These are phyloP conservation scores for Spodoptera exigua DNA, from an alignment of 2,888 invertebrate species.

Conservation along the genomic window DNA sequence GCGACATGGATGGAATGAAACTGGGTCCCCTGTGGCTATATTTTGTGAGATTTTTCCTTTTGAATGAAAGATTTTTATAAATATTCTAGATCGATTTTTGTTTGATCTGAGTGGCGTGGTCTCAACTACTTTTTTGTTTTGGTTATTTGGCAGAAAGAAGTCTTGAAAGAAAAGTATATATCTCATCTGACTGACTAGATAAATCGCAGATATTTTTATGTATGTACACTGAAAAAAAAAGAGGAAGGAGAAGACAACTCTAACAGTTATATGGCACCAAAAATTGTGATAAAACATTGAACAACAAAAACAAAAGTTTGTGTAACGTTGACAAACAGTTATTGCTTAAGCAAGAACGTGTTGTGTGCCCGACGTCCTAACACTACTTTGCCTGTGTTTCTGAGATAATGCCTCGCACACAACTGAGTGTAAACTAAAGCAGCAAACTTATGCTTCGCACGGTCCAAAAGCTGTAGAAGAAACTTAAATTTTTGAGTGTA, in stretches of 20 bases:
- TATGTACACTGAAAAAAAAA: neutral
- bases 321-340: slow-evolving; percentile 31
- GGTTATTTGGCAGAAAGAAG: no score
- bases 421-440: slow-evolving; percentile 70
- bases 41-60: slow-evolving; percentile 51
- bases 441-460: slow-evolving; percentile 59
- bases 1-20: slow-evolving; percentile 60
- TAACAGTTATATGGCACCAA: no score
- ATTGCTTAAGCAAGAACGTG: slow-evolving; percentile 24
- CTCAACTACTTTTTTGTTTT: no score
- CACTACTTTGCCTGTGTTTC: slow-evolving; percentile 59
- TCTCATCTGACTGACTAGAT: neutral
- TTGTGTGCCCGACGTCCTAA: slow-evolving; percentile 25
- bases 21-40: slow-evolving; percentile 48
- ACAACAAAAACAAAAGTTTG: slow-evolving; percentile 8
- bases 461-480: slow-evolving; percentile 59
- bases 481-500: slow-evolving; percentile 63
- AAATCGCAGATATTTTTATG: neutral
- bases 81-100: slow-evolving; percentile 25
- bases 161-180: neutral
- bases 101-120: slow-evolving; percentile 2
- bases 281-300: no score
- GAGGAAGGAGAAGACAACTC: neutral
- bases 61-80: slow-evolving; percentile 26
- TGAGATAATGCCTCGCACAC: slow-evolving; percentile 67